Evolutionary conservation across 2,888 invertebrate genomes (phyloP), one percentile per base, ranked within the genome.

Genomic region (Drosophila monieri): DNA sequence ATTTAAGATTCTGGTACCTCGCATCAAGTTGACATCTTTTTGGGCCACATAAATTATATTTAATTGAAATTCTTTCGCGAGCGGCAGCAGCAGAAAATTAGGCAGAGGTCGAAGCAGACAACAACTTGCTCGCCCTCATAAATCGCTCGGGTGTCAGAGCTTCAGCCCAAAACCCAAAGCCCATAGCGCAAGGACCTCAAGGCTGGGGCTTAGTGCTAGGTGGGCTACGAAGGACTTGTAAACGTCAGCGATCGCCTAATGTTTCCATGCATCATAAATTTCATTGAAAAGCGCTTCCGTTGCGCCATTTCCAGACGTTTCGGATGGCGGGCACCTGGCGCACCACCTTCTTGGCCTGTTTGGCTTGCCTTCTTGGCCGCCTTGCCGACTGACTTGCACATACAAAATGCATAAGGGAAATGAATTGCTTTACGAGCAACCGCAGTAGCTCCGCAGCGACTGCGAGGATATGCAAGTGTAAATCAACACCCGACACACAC

Each of bases 231-330:
- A 65, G 62, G 83, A 88, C 80, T 88, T 85, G 85, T 87, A 76
- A 81, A 88, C 81, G 88, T 88, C 88, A 83, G 85, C 83, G 84
- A 80, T 86, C 88, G 88, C 83, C 77, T 89, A 88, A 89, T 89
- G 85, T 90, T 90, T 87, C 89, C 88, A 89, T 89, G 88, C 78
- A 81, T 90, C 89, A 89, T 89, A 89, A 89, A 89, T 89, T 90
- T 89, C 76, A 88, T 89, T 81, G 88, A 88, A 88, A 89, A 87
- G 88, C 78, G 85, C 85, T 88, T 89, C 89, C 89, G 89, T 84
- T 85, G 84, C 84, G 77, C 84, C 88, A 85, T 84, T 85, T 84
- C 70, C 73, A 69, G 66, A 69, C 66, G 64, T 62, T 54, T 54
- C 73, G 37, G 15, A 21, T 47, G 35, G 30, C 6, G 65, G 49